phyloP scores from a whole-genome alignment of 1,140 invertebrate species.

The Antheraea pernyi region DNA sequence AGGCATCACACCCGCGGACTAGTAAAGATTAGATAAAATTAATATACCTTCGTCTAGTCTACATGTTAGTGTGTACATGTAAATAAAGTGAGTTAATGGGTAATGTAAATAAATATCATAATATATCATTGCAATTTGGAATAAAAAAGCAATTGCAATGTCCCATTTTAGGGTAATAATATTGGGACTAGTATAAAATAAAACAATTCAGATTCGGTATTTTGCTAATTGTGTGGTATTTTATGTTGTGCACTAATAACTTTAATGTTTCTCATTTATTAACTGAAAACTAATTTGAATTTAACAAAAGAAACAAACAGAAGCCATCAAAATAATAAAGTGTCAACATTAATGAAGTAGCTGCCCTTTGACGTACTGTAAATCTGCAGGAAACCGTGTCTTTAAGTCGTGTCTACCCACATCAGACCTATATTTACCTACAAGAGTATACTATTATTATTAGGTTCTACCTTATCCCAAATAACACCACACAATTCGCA shows the following conservation, averaged over 20 bases:
- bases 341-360: neutral
- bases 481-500: neutral
- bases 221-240: neutral
- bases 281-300: neutral
- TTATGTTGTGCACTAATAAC: neutral
- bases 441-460: slow-evolving; percentile 20
- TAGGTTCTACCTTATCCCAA: slow-evolving; percentile 24
- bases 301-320: neutral
- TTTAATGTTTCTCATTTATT: neutral
- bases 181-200: no score
- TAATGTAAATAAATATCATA: no score
- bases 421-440: slow-evolving; percentile 26
- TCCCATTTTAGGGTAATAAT: no score
- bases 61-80: no score
- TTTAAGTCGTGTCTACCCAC: slow-evolving; percentile 24
- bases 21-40: no score
- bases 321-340: neutral
- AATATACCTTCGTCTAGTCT: no score
- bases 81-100: no score
- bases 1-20: no score
- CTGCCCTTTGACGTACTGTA: slow-evolving; percentile 2
- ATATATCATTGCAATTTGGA: no score
- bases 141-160: no score
- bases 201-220: neutral
- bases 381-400: slow-evolving; percentile 15